Percentiles rank a stretch among this genome's conserved stretches.
Conservation (phyloP, 2,888 invertebrate species). For the Mesorhabditis belari region DNA sequence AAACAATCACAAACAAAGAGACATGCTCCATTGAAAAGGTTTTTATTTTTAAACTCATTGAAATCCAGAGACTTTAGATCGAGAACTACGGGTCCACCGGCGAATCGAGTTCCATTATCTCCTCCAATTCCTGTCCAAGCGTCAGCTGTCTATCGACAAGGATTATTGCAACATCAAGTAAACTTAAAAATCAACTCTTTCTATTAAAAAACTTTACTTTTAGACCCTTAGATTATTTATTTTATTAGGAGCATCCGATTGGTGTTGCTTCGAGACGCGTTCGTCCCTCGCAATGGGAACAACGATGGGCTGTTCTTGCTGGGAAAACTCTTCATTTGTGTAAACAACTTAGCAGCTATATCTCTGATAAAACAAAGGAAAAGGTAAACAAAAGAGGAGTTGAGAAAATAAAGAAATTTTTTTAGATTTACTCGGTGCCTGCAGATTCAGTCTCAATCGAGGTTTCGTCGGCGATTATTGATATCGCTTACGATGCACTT, state of each 20-base stretch:
- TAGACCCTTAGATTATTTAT: not conserved
- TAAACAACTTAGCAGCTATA: conserved; percentile 9
- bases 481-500: conserved; percentile 36
- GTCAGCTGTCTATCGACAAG: conserved; percentile 15
- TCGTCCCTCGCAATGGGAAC: conserved; percentile 20
- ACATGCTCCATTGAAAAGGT: not conserved
- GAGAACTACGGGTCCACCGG: conserved; percentile 9
- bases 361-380: not conserved
- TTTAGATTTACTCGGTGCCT: not conserved
- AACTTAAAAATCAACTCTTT: not conserved
- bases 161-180: conserved; percentile 28
- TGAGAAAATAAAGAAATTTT: no score
- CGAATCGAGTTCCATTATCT: conserved; percentile 18
- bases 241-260: conserved; percentile 15
- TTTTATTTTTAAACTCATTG: not conserved
- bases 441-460: conserved; percentile 13
- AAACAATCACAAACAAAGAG: not conserved
- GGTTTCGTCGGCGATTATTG: conserved; percentile 24
- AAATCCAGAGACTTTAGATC: no score
- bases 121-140: conserved; percentile 12
- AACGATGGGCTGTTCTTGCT: conserved; percentile 25
- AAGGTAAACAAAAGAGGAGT: no score
- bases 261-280: conserved; percentile 24
- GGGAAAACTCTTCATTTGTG: conserved; percentile 23
- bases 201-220: not conserved